These are phyloP conservation scores for Aromia moschata DNA, from an alignment of 2,888 invertebrate species.

Conservation along the genomic window DNA sequence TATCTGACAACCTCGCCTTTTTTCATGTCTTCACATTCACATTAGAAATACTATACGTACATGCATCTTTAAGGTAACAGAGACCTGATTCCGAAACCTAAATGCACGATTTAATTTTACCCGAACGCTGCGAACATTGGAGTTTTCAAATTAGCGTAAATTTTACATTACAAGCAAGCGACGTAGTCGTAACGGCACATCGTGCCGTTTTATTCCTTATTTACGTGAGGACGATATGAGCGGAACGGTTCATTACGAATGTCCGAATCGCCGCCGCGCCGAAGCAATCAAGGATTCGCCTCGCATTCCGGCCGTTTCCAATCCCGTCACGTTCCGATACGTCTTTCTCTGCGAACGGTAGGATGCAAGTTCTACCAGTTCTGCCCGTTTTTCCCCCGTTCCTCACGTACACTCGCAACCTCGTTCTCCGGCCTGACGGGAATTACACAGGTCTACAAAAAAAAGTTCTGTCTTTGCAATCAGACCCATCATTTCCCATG, in stretches of 20 bases:
- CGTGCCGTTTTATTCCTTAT: neutral
- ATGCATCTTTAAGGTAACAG: too few relatives aligned
- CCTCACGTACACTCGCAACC: slow-evolving; percentile 12
- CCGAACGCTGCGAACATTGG: too few relatives aligned
- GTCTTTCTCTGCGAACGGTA: slow-evolving; percentile 23
- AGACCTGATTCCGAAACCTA: too few relatives aligned
- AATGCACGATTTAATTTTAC: too few relatives aligned
- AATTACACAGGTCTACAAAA: too few relatives aligned
- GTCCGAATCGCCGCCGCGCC: slow-evolving; percentile 11
- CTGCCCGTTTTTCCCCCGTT: slow-evolving; percentile 19
- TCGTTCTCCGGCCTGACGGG: slow-evolving; percentile 6
- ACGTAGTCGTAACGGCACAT: neutral
- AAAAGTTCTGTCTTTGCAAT: too few relatives aligned
- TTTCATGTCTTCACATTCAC: too few relatives aligned
- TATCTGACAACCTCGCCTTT: too few relatives aligned
- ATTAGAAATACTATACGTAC: too few relatives aligned
- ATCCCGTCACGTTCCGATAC: slow-evolving; percentile 27
- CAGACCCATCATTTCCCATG: too few relatives aligned
- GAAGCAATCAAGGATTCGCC: slow-evolving; percentile 18
- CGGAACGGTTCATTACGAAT: neutral
- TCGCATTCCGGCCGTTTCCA: slow-evolving; percentile 23
- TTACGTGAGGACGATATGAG: neutral
- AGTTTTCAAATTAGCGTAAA: too few relatives aligned
- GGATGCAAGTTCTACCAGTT: slow-evolving; percentile 25
- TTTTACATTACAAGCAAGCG: neutral